These are phyloP conservation scores for Campylomormyrus tamandua DNA, from an alignment of 2,113 vertebrate species.

Conservation along the genomic window DNA sequence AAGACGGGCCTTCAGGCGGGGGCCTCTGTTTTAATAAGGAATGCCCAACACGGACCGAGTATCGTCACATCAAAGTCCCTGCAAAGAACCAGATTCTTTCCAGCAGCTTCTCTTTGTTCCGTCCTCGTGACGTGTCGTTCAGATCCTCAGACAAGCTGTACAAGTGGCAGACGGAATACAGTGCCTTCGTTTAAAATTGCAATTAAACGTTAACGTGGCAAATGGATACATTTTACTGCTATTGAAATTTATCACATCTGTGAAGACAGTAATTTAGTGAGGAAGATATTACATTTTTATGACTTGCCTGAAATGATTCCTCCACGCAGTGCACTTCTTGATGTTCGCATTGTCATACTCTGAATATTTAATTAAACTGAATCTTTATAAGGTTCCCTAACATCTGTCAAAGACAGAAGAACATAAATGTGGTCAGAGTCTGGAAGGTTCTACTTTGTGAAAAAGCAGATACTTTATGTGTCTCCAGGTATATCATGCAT, in stretches of 20 bases:
- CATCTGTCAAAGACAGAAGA: slow-evolving; percentile 18
- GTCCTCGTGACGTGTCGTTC: not conserved
- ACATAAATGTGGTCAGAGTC: slow-evolving; percentile 20
- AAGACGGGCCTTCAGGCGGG: not conserved
- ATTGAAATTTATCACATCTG: slow-evolving; percentile 46
- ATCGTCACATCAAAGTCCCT: not conserved
- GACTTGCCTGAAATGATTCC: slow-evolving; percentile 24
- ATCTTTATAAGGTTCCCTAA: slow-evolving; percentile 5
- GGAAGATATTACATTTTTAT: slow-evolving; percentile 37
- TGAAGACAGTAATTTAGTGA: slow-evolving; percentile 34
- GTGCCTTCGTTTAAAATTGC: slow-evolving; percentile 25
- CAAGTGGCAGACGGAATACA: not conserved
- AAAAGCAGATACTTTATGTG: slow-evolving; percentile 19
- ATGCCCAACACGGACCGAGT: not conserved
- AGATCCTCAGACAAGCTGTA: not conserved
- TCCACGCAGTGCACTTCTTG: slow-evolving; percentile 28
- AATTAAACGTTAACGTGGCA: slow-evolving; percentile 41
- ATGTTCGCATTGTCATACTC: slow-evolving; percentile 34
- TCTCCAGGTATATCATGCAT: not conserved
- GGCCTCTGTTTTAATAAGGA: not conserved
- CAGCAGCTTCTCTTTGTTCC: not conserved
- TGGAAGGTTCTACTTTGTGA: slow-evolving; percentile 8
- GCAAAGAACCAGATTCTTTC: not conserved
- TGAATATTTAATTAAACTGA: slow-evolving; percentile 24
- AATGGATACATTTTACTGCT: slow-evolving; percentile 38